Base-by-base conservation (phyloP, 2,113 vertebrate genomes). In the Peucedramus taeniatus region DNA sequence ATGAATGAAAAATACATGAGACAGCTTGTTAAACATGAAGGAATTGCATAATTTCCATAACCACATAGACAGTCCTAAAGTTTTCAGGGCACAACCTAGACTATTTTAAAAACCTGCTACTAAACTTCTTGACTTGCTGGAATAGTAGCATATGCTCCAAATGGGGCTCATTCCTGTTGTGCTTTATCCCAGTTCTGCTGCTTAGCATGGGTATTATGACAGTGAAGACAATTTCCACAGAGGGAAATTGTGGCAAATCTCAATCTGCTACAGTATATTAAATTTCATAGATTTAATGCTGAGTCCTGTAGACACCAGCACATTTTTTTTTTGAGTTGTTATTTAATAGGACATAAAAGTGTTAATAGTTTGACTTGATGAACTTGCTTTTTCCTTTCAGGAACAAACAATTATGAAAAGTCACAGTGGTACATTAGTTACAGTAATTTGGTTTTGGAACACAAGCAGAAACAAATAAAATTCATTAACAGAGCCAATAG, bases 361-460 rank as follows among this genome's bases (percentile, higher is more conserved):
- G 88, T 93, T 98, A 97, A 94, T 96, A 98, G 97, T 98, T 97
- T 96, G 86, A 97, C 86, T 97, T 81, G 85, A 97, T 89, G 76
- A 95, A 97, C 94, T 95, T 94, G 77, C 69, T 96, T 92, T 93
- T 92, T 88, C 75, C 91, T 95, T 95, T 96, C 94, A 95, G 93
- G 69, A 94, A 94, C 78, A 94, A 94, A 89, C 56, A 71, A 64
- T 92, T 95, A 95, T 53, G 74, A 90, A 96, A 96, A 96, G 83
- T 96, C 96, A 95, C 90, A 87, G 86, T 75, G 86, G 76, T 70
- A 93, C 87, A 96, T 97, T 97, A 96, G 96, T 97, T 93, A 96
- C 94, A 95, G 95, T 94, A 87, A 95, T 97, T 97, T 97, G 78
- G 71, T 96, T 94, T 92, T 92, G 94, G 94, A 90, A 95, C 79